Evolutionary conservation across 2,888 invertebrate genomes (phyloP), one percentile per base, ranked within the genome.

Genomic region (Ophion obscuratus): DNA sequence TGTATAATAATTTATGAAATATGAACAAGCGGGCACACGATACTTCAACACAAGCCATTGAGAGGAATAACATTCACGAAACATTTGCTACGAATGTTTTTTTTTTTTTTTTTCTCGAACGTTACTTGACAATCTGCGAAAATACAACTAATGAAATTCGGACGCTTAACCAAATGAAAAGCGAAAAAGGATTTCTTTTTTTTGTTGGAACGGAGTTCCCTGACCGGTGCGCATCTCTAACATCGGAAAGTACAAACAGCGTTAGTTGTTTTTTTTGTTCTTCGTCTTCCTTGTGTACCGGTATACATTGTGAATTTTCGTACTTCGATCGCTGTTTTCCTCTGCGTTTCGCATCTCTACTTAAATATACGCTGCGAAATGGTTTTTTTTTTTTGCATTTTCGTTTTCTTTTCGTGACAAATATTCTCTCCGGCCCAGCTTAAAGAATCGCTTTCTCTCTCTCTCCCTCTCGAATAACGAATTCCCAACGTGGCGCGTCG

Each of bases 221-320:
- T 92, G 93, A 93, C 91, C 93, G 92, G 92, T 92, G 92, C 90
- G 89, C 90, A 92, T 90, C 89, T 87, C 90, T 87, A 78, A 91
- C 89, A 91, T 90, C 88, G 88, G 89, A 91, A 89, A 92, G 91
- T 93, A 93, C 92, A 93, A 93, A 93, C 91, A 93, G 92, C 92
- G 91, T 92, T 92, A 92, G 24, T 24, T 24, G 24, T 90, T 92
- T 90, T 27, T 83, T 76, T 78, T 57, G n/a, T 78, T 78, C 53
- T 79, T 57, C 10, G 6, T 70, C 27, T 5, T 31, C 27, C 31
- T 2, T 2, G 59, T 66, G 27, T 77, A 57, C 57, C 47, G 75
- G 27, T 80, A 92, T 92, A 93, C 92, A 91, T 91, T 89, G 91
- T 92, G 89, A 87, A 91, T 92, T 92, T 90, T 90, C 88, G 86